These are phyloP conservation scores for Leptinotarsa defecta DNA, from an alignment of 1,140 invertebrate genomes.

Conservation along the genomic window DNA sequence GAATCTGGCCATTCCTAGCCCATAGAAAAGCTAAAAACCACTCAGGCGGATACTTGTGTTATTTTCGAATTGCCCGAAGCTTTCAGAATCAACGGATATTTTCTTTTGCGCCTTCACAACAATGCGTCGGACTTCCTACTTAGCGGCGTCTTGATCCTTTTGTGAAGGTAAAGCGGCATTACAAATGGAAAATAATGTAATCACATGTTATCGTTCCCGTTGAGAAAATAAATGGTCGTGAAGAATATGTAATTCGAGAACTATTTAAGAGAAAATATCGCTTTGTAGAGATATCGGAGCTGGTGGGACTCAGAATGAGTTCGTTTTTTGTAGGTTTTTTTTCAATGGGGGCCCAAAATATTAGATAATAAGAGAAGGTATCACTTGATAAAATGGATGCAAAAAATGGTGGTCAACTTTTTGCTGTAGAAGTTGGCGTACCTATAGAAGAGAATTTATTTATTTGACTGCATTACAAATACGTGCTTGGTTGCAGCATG, in stretches of 20 bases:
- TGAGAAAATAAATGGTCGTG: constrained; percentile 11
- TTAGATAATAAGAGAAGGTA: too few species aligned
- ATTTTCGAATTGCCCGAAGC: constrained; percentile 34
- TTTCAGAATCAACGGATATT: constrained; percentile 19
- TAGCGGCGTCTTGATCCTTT: constrained; percentile 19
- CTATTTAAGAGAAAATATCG: constrained; percentile 19
- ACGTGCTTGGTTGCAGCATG: too few species aligned
- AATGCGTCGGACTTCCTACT: constrained; percentile 25
- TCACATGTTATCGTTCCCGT: constrained; percentile 17
- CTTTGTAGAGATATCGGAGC: not conserved
- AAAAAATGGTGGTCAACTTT: too few species aligned
- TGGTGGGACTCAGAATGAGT: not conserved
- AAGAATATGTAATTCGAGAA: constrained; percentile 14
- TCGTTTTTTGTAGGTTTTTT: not conserved
- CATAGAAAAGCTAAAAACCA: constrained; percentile 40
- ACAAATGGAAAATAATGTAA: constrained; percentile 20
- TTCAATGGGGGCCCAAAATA: not conserved
- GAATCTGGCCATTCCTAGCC: constrained; percentile 38
- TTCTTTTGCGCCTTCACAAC: constrained; percentile 19
- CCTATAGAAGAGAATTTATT: too few species aligned
- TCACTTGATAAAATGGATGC: too few species aligned
- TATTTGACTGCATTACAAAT: too few species aligned
- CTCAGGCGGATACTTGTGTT: constrained; percentile 40
- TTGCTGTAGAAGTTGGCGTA: too few species aligned
- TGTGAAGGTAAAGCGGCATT: constrained; percentile 8